Percentiles rank a stretch among this genome's conserved stretches.
phyloP scores from a whole-genome alignment of 2,888 invertebrate genomes.

The Chrysolina oricalcia region DNA sequence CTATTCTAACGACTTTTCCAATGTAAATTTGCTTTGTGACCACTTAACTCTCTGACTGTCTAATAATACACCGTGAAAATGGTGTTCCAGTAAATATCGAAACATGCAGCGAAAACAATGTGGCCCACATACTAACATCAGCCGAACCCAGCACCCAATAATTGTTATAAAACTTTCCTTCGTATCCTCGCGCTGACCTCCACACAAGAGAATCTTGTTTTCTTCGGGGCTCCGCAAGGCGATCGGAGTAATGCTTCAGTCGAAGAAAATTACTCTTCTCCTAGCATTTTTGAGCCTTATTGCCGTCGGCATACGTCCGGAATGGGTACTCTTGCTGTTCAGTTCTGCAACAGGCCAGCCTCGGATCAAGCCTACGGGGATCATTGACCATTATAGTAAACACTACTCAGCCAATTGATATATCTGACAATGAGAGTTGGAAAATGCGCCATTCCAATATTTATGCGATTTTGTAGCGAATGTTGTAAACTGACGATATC shows the following conservation, averaged over 20 bases:
- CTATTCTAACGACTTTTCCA: no score
- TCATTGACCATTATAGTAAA: constrained; percentile 25
- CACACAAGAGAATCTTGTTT: constrained; percentile 21
- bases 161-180: constrained; percentile 27
- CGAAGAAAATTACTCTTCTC: constrained; percentile 13
- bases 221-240: constrained; percentile 23
- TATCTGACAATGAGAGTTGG: not conserved
- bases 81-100: no score
- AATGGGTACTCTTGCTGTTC: constrained; percentile 2
- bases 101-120: no score
- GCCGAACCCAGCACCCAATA: constrained; percentile 14
- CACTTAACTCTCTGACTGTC: no score
- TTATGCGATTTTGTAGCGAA: not conserved
- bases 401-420: constrained; percentile 4
- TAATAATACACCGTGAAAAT: no score
- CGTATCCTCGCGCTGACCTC: constrained; percentile 30
- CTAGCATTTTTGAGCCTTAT: constrained; percentile 20
- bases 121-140: constrained; percentile 14
- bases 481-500: not conserved
- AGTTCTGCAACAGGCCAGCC: constrained; percentile 6
- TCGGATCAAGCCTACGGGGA: constrained; percentile 2
- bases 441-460: not conserved
- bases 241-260: constrained; percentile 5
- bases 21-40: no score
- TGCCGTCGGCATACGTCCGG: constrained; percentile 13